A percentile compares a stretch with the other conserved stretches of the same genome.
Evolutionary conservation across 2,113 vertebrate genomes (phyloP).

Genomic region (Sarotherodon lohbergeri): DNA sequence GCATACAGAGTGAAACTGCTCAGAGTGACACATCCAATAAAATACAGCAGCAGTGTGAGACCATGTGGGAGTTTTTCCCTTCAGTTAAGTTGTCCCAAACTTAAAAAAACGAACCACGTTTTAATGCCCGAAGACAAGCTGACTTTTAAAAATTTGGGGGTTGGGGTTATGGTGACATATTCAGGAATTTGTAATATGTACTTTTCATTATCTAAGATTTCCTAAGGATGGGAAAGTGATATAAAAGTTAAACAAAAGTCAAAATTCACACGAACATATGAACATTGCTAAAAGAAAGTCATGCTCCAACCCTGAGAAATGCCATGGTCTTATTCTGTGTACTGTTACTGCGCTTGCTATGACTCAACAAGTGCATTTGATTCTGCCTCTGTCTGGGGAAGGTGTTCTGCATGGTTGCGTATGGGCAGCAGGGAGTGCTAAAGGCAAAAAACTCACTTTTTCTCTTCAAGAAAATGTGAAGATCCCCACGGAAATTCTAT

Average conservation of each 20-base stretch:
- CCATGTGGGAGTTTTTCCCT: not conserved
- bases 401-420: not conserved
- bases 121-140: not conserved
- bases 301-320: not conserved
- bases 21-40: not conserved
- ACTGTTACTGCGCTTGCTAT: not conserved
- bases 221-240: not conserved
- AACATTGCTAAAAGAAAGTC: not conserved
- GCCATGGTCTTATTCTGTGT: not conserved
- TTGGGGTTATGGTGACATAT: not conserved
- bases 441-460: constrained; percentile 6
- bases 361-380: not conserved
- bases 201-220: not conserved
- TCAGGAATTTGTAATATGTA: not conserved
- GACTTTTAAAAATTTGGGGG: not conserved
- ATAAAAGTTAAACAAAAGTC: not conserved
- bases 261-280: not conserved
- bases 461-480: constrained; percentile 8
- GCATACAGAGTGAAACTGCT: not conserved
- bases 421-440: constrained; percentile 29
- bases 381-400: not conserved
- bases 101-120: not conserved
- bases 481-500: constrained; percentile 2
- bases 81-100: not conserved
- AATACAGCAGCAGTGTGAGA: not conserved